Percentiles rank a stretch among this genome's conserved stretches.
Evolutionary conservation across 2,797 vertebrate species (phyloP).

Genomic region (Triplophysa bombifrons): DNA sequence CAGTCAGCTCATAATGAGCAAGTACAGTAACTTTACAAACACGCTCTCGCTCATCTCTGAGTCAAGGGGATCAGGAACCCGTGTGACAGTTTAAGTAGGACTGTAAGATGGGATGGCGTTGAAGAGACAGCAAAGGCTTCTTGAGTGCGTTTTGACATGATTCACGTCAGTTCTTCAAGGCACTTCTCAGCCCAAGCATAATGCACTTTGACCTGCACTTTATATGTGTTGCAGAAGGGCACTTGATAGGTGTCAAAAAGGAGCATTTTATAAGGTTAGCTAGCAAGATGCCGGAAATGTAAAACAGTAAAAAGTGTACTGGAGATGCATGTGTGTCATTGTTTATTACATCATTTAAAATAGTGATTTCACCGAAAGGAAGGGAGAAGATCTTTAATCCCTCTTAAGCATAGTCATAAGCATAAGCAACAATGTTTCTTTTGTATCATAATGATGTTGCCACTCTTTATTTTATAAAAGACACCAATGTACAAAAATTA

Average conservation of each 20-base stretch:
- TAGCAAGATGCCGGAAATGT: not conserved
- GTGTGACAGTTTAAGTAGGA: constrained; percentile 16
- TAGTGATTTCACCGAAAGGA: no score
- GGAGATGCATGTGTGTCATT: not conserved
- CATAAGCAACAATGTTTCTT: no score
- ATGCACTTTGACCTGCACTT: not conserved
- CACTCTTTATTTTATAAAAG: no score
- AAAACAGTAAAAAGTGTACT: not conserved
- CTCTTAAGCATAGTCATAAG: no score
- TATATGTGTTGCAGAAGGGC: constrained; percentile 4
- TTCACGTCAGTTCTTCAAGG: not conserved
- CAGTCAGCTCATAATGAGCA: constrained; percentile 37
- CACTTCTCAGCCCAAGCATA: not conserved
- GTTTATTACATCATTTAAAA: not conserved
- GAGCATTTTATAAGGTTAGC: not conserved
- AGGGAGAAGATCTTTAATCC: no score
- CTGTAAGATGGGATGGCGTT: constrained; percentile 14
- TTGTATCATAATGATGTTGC: no score
- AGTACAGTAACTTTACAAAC: constrained; percentile 39
- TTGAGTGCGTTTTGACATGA: not conserved
- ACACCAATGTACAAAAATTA: no score
- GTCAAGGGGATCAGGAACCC: constrained; percentile 30
- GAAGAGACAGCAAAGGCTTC: constrained; percentile 10
- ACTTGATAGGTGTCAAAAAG: not conserved
- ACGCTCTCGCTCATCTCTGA: constrained; percentile 11